These are phyloP conservation scores for Xenopus petersii DNA, from an alignment of 2,797 vertebrate species.

Conservation along the genomic window DNA sequence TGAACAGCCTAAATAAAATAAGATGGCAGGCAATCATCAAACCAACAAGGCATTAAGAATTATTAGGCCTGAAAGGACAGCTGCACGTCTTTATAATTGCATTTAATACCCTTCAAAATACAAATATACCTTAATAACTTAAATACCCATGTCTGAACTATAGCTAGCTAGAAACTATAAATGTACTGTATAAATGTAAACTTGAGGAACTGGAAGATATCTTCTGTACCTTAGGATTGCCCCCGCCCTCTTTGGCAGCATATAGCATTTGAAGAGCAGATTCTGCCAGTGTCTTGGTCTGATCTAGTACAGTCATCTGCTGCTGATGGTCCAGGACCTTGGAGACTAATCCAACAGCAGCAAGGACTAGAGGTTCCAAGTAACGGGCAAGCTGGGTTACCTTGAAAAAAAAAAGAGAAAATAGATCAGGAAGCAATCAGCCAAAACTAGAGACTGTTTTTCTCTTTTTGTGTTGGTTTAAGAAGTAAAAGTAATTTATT, in stretches of 20 bases:
- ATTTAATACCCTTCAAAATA: too few species aligned
- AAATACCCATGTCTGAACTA: too few species aligned
- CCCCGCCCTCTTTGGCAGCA: slow-evolving; percentile 94
- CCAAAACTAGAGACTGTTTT: not conserved
- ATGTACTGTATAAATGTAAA: not conserved
- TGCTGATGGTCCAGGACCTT: slow-evolving; percentile 92
- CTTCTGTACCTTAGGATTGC: slow-evolving; percentile 86
- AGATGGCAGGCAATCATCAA: not conserved
- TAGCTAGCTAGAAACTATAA: too few species aligned
- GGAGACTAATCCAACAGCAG: slow-evolving; percentile 88
- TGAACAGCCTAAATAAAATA: slow-evolving; percentile 76
- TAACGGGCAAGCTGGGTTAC: slow-evolving; percentile 93
- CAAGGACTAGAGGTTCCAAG: slow-evolving; percentile 89
- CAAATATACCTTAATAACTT: too few species aligned
- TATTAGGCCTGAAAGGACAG: not conserved
- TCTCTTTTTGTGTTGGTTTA: not conserved
- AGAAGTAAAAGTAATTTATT: too few species aligned
- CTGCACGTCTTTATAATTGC: not conserved
- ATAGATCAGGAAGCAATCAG: not conserved
- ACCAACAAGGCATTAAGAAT: not conserved
- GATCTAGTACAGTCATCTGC: slow-evolving; percentile 95
- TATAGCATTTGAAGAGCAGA: slow-evolving; percentile 97
- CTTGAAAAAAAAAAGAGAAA: slow-evolving; percentile 56
- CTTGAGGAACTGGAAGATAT: not conserved
- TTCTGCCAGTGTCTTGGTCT: slow-evolving; percentile 94